Evolutionary conservation across 2,888 invertebrate species (phyloP), one percentile per base, ranked within the genome.

Genomic region (Dryocosmus kuriphilus): DNA sequence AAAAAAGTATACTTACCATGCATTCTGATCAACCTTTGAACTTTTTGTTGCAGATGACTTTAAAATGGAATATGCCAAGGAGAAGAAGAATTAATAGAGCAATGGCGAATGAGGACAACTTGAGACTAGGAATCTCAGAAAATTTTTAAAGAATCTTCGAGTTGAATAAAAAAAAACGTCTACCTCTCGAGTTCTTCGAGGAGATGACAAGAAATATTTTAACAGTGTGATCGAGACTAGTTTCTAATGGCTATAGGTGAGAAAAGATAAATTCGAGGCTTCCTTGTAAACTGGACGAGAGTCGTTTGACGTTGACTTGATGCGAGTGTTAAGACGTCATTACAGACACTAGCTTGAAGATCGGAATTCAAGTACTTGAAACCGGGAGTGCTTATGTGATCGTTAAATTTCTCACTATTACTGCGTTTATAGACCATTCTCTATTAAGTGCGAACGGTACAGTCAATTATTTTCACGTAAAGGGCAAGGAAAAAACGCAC

Each of bases 381-480:
- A 32, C 30, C 14, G 30, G 46, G 11, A 71, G 71, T 71, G 51
- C 30, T 71, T 71, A 55, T 30, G 19, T 30, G 51, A 71, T 71
- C 71, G 71, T 71, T 51, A 71, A 71, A n/a, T 55, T 7, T 27
- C 8, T 32, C 51, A 46, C 51, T n/a, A 71, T 71, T 71, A 71
- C 71, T 55, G 11, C 30, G 30, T 32, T 71, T 55, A 71, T 32
- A 71, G 46, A 51, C 30, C 51, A 71, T 71, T 71, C 32, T 30
- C 32, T 32, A 71, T 71, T n/a, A 71, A 71, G 51, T 71, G 30
- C 51, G 30, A 51, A 51, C 22, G 32, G 71, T 30, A 51, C 11
- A 51, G 30, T 55, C 46, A 22, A 71, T 71, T 51, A 51, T 71
- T 51, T 55, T 30, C 46, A 30, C 11, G 32, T 51, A n/a, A 71